Percentiles rank a stretch among this genome's conserved stretches.
Evolutionary conservation across 2,888 invertebrate species (phyloP).

Genomic region (Caenorhabditis afra): DNA sequence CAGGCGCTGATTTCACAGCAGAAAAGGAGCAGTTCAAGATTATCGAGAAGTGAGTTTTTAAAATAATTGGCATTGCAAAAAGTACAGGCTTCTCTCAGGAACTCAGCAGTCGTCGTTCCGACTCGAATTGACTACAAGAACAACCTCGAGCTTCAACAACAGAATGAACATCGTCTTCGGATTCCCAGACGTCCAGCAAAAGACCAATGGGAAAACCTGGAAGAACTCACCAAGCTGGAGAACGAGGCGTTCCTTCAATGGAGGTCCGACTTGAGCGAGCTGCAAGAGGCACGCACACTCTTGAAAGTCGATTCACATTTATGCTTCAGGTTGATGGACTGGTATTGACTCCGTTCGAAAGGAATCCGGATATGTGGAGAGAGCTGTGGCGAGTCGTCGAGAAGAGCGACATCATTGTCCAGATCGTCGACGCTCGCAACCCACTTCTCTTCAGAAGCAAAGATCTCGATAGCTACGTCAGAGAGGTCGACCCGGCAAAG

Average conservation of each 20-base stretch:
- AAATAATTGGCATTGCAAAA: not conserved
- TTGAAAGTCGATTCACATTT: slow-evolving; percentile 40
- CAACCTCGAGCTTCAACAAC: slow-evolving; percentile 72
- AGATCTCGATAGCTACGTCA: slow-evolving; percentile 91
- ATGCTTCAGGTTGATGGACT: slow-evolving; percentile 85
- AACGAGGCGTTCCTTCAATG: slow-evolving; percentile 91
- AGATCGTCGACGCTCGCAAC: slow-evolving; percentile 97
- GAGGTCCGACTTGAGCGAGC: slow-evolving; percentile 88
- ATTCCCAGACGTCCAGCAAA: slow-evolving; percentile 93
- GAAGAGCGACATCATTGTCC: slow-evolving; percentile 83
- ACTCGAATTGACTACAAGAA: slow-evolving; percentile 66
- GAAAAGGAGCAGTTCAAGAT: slow-evolving; percentile 80
- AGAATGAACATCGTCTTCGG: slow-evolving; percentile 85
- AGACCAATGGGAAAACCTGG: slow-evolving; percentile 87
- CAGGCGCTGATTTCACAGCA: slow-evolving; percentile 91
- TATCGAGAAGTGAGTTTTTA: slow-evolving; percentile 72
- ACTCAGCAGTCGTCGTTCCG: slow-evolving; percentile 72
- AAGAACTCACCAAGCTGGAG: slow-evolving; percentile 89
- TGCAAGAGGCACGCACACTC: slow-evolving; percentile 77
- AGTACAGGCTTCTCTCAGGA: slow-evolving; percentile 47
- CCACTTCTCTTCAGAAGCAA: slow-evolving; percentile 93
- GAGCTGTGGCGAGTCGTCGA: slow-evolving; percentile 99
- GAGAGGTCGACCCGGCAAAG: slow-evolving; percentile 87
- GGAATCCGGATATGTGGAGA: slow-evolving; percentile 97
- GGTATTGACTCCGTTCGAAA: slow-evolving; percentile 95